Base-by-base conservation (phyloP, 2,797 vertebrate genomes). In the Anomalospiza imberbis region DNA sequence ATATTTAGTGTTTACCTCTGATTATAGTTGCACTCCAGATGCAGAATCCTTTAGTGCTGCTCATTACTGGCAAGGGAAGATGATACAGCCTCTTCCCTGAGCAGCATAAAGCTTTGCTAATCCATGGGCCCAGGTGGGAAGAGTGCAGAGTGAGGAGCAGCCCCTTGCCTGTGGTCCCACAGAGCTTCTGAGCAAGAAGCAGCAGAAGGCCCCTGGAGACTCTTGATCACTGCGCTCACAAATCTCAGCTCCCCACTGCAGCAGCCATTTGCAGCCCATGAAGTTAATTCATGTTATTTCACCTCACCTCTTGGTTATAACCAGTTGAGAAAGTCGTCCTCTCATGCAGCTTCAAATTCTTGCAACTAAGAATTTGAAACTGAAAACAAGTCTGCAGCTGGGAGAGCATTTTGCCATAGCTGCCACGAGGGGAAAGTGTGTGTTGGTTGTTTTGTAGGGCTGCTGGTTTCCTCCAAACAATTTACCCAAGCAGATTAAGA, bases 1-100 rank as follows among this genome's bases (percentile, higher is more conserved):
- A 34, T 68, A 78, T 81, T 88, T 86, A 44, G 66, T 96, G 88
- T 96, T 95, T 95, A 84, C 88, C 81, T 51, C 62, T 53, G 66
- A 6, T 36, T 73, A 45, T 10, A 71, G 65, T 5, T 81, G 74
- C 6, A 0, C 13, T 74, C 88, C 88, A 54, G 67, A 80, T 58
- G 70, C 77, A 54, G 73, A 61, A 31, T 36, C 73, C 85, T 65
- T 44, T 3, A 13, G 57, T 7, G 36, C 82, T 76, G 5, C 74
- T 70, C 6, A 6, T 42, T 4, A 3, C 12, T 76, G 74, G 63
- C 72, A 19, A 47, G 2, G 70, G 47, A 74, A 9, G 60, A 7
- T 1, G 60, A 13, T 73, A 75, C 67, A 17, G 72, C 22, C 42
- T 51, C 25, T 58, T 51, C n/a, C n/a, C 70, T 21, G 47, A 80